Percentiles rank a stretch among this genome's conserved stretches.
phyloP scores from a whole-genome alignment of 2,797 vertebrate species.

The Sebastes elongatus region DNA sequence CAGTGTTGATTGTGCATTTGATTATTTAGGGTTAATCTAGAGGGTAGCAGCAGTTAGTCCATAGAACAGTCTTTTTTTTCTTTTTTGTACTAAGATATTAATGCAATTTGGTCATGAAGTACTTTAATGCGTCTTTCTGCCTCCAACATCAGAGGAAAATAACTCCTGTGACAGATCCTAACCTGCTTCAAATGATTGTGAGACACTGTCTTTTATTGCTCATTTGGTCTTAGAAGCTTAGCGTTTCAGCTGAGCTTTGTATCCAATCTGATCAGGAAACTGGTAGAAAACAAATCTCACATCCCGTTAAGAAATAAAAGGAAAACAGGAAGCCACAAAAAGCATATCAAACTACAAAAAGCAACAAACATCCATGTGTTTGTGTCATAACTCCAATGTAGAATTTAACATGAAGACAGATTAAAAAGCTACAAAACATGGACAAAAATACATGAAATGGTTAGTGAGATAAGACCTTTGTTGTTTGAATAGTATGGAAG shows the following conservation, averaged over 20 bases:
- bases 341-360: not conserved
- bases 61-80: slow-evolving; percentile 66
- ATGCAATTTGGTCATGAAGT: slow-evolving; percentile 53
- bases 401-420: slow-evolving; percentile 3
- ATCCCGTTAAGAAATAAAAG: not conserved
- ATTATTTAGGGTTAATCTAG: slow-evolving; percentile 66
- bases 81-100: slow-evolving; percentile 63
- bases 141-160: slow-evolving; percentile 26
- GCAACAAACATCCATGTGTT: not conserved
- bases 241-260: not conserved
- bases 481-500: slow-evolving; percentile 5
- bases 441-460: slow-evolving; percentile 7
- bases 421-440: not conserved
- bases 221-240: slow-evolving; percentile 52
- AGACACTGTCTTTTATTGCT: slow-evolving; percentile 68
- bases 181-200: slow-evolving; percentile 55
- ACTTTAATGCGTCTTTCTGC: slow-evolving; percentile 42
- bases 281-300: not conserved
- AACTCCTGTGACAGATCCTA: not conserved
- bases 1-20: slow-evolving; percentile 77
- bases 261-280: slow-evolving; percentile 37
- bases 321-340: slow-evolving; percentile 6
- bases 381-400: not conserved
- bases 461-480: slow-evolving; percentile 41
- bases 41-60: slow-evolving; percentile 81